phyloP scores from a whole-genome alignment of 2,797 vertebrate species.

The Pangasius macronema region DNA sequence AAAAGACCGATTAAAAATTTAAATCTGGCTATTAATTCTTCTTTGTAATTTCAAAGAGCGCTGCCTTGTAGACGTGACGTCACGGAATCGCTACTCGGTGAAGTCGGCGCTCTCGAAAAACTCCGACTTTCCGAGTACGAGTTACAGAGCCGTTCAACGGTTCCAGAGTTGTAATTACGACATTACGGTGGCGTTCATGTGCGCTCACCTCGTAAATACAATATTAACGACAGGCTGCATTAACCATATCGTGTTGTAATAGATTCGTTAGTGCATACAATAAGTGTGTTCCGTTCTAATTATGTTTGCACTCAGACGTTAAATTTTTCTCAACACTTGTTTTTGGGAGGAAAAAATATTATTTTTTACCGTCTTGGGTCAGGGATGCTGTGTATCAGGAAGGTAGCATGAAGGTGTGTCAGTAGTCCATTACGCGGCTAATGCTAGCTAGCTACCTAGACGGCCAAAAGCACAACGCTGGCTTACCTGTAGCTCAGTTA shows the following conservation, averaged over 20 bases:
- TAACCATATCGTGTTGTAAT: no score
- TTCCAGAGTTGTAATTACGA: background rate
- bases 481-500: background rate
- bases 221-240: background rate
- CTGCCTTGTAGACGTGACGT: background rate
- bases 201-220: background rate
- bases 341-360: background rate
- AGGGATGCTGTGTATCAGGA: background rate
- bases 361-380: background rate
- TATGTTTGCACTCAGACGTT: background rate
- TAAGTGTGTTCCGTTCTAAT: background rate
- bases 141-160: background rate
- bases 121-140: background rate
- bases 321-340: background rate
- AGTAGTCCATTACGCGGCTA: background rate
- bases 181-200: background rate
- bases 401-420: slow-evolving; percentile 8
- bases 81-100: background rate
- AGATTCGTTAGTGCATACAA: background rate
- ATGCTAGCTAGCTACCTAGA: background rate
- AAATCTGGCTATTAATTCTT: background rate
- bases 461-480: background rate
- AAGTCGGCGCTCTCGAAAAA: background rate
- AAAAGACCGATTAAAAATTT: background rate
- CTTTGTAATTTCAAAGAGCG: background rate